Evolutionary conservation across 2,888 invertebrate genomes (phyloP), one percentile per base, ranked within the genome.

Genomic region (Chaetogeoica ovagalla): DNA sequence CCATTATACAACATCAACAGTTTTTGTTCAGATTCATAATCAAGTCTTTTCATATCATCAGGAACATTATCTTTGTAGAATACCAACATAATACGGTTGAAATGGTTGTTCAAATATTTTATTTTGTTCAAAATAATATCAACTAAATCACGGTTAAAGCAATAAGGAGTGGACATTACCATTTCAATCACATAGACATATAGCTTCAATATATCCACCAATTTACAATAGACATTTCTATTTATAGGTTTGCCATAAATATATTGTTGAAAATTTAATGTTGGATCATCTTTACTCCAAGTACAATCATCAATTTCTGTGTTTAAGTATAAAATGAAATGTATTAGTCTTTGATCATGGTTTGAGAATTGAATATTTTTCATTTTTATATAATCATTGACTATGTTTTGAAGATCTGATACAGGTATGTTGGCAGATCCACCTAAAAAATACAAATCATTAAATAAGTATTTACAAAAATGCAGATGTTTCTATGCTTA

Each of bases 271-370:
- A 71, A 23, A 11, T 65, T 37, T 19, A 70, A 37, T 1, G 1
- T 1, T 15, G 39, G 4, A 43, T 71, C 43, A 8, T 19, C 15
- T 63, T 43, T 70, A 55, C 71, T 19, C 79, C 79, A 79, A 19
- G 2, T 15, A 19, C 63, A 71, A 43, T 71, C 23, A 3, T 48
- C 11, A 2, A 71, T 8, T 1, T 79, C 39, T 9, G 71, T 70
- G 55, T 79, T 79, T 11, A 79, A 23, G 13, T 79, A 79, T 7
- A 79, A 3, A 57, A 79, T 63, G 23, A 79, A 79, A 71, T 76
- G 66, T n/a, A 30, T 17, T 19, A 59, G 0, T 48, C 75, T 59
- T 43, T 43, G 21, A 2, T 8, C n/a, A 48, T 68, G 23, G 2
- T 39, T 13, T 39, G 74, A 21, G n/a, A 21, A 37, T 39, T 17